Evolutionary conservation across 2,113 vertebrate species (phyloP).

Genomic region (Fulica atra): DNA sequence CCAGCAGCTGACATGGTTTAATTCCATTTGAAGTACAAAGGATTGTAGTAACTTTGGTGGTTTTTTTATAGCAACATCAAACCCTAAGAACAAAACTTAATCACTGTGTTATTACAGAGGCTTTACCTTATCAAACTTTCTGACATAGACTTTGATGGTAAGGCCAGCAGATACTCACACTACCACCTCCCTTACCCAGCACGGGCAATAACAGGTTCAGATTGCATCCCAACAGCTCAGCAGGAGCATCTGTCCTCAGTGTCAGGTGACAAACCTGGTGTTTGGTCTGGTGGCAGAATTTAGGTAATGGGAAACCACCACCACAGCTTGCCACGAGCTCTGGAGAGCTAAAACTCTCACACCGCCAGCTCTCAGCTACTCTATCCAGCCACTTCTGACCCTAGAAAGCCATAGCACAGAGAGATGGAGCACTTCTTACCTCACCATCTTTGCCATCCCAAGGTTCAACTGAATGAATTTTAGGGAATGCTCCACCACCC

Average conservation of each 20-base stretch:
- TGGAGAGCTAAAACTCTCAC: not conserved
- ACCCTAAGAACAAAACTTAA: not conserved
- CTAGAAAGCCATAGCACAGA: not conserved
- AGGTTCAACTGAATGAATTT: constrained; percentile 82
- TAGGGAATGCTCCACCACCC: constrained; percentile 84
- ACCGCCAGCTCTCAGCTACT: not conserved
- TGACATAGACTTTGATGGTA: not conserved
- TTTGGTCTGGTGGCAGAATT: not conserved
- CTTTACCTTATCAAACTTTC: not conserved
- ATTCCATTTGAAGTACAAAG: not conserved
- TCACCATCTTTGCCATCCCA: constrained; percentile 97
- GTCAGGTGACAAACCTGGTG: not conserved
- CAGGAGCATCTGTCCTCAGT: not conserved
- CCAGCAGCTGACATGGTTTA: not conserved
- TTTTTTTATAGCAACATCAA: not conserved
- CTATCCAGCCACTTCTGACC: not conserved
- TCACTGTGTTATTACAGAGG: not conserved
- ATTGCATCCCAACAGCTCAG: not conserved
- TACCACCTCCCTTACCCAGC: too few species aligned
- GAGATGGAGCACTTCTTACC: constrained; percentile 75
- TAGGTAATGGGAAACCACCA: not conserved
- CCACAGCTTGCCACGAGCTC: not conserved
- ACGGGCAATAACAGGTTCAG: not conserved
- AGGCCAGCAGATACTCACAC: not conserved
- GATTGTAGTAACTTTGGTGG: not conserved